Base-by-base conservation (phyloP, 2,113 vertebrate genomes). In the Amblyornis subalaris region DNA sequence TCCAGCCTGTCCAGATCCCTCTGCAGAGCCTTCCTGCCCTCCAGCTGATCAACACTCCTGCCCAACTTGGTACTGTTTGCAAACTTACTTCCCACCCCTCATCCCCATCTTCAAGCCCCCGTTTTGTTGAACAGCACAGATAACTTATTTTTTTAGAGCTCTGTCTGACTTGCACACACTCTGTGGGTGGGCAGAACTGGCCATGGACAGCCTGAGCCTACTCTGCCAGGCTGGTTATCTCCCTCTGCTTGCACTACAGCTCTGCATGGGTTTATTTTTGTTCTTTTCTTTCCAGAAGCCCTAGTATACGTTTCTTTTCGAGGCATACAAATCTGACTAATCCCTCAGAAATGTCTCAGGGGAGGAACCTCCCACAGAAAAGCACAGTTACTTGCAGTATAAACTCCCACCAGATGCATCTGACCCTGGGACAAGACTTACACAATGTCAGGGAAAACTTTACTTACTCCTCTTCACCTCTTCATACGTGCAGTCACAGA, bases 391-490 rank as follows among this genome's bases (percentile, higher is more conserved):
- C 64, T 87, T 76, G 53, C 83, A 50, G 28, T 65, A 50, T 72
- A 61, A 92, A 79, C 82, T 92, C 94, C 90, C 80, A 95, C 89
- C 42, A 61, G 44, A 74, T 26, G 48, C 58, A 79, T 73, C 65
- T 84, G 60, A 66, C n/a, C 25, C 38, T 40, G 38, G 38, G 66
- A 91, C 55, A 87, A 91, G 18, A 24, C 45, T 74, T 50, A 24
- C 0, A 6, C 35, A 69, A 11, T 51, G 11, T 44, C 40, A 22
- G 76, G 45, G 47, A 66, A 77, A 36, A 71, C 94, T 98, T 98
- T 85, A 98, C 98, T 94, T 96, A 45, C 97, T 98, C 93, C 89
- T 97, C 64, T 98, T 98, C 72, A 98, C 94, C 86, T 97, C 97
- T 36, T 97, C 75, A 79, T 96, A 98, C 57, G 86, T 93, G 57